Base-by-base conservation (phyloP, 2,888 invertebrate species). In the Tupiocoris notatus region DNA sequence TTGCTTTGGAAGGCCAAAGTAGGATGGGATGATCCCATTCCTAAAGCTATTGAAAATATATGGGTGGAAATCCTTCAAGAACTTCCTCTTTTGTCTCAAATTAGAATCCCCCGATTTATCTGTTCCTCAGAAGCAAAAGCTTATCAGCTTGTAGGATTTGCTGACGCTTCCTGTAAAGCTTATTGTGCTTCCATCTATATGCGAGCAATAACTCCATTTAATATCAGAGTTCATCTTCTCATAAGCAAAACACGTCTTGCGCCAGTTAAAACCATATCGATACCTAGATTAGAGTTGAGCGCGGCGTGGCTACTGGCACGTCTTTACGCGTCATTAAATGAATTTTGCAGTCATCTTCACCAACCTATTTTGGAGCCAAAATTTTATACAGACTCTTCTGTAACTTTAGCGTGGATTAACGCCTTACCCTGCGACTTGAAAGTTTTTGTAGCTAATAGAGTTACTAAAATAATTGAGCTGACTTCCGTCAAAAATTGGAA, bases 391-490 rank as follows among this genome's bases (percentile, higher is more conserved):
- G 64, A 73, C 25, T 73, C 73, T 25, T 23, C 62, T 16, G 25
- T 62, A 9, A 61, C 62, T 2, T 7, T 73, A 2, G 20, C 21
- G 12, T 73, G 73, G 73, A 22, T 73, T 7, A 64, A 22, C n/a
- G 64, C 73, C 9, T 17, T 21, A 1, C 62, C 73, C 18, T 61
- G 62, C 21, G 23, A n/a, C 18, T 24, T 73, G 25, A 57, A 63
- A 22, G 17, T 68, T 20, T 68, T 54, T 56, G 70, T 57, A 2
- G 70, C 25, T 0, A 65, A 76, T 25, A 6, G 76, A 67, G 76
- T 76, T 2, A 58, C 22, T 3, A 18, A 24, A 39, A 76, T 76
- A 20, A 24, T 61, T 0, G 24, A 59, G 16, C 17, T 39, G 1
- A 24, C 73, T 0, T 7, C 21, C 12, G 16, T 9, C n/a, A 20